Base-by-base conservation (phyloP, 2,888 invertebrate genomes). In the Hipparchia semele region DNA sequence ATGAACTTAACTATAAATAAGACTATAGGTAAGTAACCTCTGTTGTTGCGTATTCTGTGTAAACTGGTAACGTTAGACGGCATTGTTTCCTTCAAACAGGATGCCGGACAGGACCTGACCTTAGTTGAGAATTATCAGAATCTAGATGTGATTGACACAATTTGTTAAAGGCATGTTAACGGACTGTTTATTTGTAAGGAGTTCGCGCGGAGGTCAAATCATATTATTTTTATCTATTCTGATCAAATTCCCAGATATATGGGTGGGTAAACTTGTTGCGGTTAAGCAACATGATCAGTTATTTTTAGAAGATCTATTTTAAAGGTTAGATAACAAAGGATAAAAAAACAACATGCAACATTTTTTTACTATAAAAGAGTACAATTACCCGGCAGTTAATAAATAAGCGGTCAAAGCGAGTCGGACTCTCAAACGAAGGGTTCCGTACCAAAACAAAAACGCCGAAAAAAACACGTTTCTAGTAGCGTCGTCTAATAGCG, bases 11-110 rank as follows among this genome's bases (percentile, higher is more conserved):
- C 45, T 6, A 59, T 59, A 46, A 61, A 61, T 45, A 12, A 60
- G 12, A 12, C 45, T 46, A 3, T 51, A 5, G 6, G 23, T 23
- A 23, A 46, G 23, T 23, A 46, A 7, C 12, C 49, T 65, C 33
- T 65, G n/a, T 56, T n/a, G 45, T 56, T 6, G n/a, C 7, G 13
- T 54, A 67, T 13, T 68, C 68, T 68, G 33, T 68, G 60, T 60
- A 5, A 60, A 39, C 33, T 39, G 0, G 12, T 49, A 54, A 51
- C 39, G 53, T 33, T 39, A 53, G 49, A 46, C 64, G 5, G 51
- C 59, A 68, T 68, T 68, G 68, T 68, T 58, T 68, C 33, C 65
- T 65, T 23, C 56, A 13, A 70, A 70, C 73, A 73, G 73, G 73
- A 70, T 73, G 33, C 67, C 54, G 73, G 60, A 49, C 70, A 70